These are phyloP conservation scores for Troglohyphantes excavatus DNA, from an alignment of 2,888 invertebrate species.

Conservation along the genomic window DNA sequence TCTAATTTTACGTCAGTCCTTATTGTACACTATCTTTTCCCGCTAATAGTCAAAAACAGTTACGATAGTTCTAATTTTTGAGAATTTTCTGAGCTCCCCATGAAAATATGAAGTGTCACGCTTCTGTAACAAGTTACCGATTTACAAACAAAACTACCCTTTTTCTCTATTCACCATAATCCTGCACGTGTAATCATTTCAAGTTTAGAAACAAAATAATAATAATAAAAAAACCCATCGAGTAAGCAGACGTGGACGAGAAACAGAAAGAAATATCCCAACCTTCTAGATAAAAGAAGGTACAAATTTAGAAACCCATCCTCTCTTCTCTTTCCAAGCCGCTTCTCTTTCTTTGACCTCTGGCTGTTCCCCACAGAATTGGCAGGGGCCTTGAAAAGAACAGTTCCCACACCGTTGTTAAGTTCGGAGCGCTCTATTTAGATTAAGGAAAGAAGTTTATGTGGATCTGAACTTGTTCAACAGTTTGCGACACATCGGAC, in stretches of 20 bases:
- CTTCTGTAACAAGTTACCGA: no score
- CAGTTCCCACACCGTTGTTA: constrained; percentile 35
- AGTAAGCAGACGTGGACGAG: constrained; percentile 44
- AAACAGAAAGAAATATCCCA: constrained; percentile 44
- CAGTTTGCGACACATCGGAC: no score
- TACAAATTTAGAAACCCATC: constrained; percentile 60
- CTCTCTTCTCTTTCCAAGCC: background rate
- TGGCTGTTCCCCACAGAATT: constrained; percentile 60
- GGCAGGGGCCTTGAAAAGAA: constrained; percentile 10
- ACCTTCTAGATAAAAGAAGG: constrained; percentile 50
- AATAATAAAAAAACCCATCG: constrained; percentile 14
- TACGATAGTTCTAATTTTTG: no score
- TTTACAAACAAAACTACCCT: no score
- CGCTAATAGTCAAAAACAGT: no score
- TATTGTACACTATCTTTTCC: no score
- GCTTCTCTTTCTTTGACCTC: constrained; percentile 55
- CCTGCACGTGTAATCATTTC: constrained; percentile 33
- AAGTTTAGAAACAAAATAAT: constrained; percentile 13
- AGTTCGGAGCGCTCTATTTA: background rate
- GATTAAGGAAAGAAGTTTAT: background rate
- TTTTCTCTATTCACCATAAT: no score
- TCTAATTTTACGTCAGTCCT: no score
- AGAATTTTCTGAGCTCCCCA: no score
- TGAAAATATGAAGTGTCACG: no score
- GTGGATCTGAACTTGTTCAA: no score